phyloP scores from a whole-genome alignment of 2,797 vertebrate genomes.

The Sebastes hopkinsi region DNA sequence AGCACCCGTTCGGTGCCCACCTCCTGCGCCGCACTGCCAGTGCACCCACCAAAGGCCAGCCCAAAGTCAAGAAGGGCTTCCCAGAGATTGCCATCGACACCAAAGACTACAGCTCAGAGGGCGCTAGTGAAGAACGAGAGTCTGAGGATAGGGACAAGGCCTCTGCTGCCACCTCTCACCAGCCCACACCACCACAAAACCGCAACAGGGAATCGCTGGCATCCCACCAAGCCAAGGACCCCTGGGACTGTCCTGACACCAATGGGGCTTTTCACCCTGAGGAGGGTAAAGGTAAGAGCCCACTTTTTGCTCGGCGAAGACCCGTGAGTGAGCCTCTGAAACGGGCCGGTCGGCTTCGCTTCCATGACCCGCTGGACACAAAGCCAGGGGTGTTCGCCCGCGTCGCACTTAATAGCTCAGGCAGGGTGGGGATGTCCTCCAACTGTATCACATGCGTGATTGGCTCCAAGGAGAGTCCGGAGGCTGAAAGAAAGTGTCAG shows the following conservation, averaged over 20 bases:
- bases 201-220: constrained; percentile 53
- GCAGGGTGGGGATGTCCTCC: constrained; percentile 89
- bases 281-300: constrained; percentile 93
- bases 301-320: constrained; percentile 57
- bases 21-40: constrained; percentile 95
- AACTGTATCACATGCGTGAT: constrained; percentile 94
- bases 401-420: constrained; percentile 86
- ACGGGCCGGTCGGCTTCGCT: constrained; percentile 78
- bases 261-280: constrained; percentile 81
- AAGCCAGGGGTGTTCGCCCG: constrained; percentile 85
- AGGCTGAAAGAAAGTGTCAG: constrained; percentile 80
- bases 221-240: constrained; percentile 58
- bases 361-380: constrained; percentile 74
- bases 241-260: constrained; percentile 78
- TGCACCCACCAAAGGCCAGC: constrained; percentile 94
- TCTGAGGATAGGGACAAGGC: constrained; percentile 77
- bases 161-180: constrained; percentile 61
- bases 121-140: constrained; percentile 85
- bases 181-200: constrained; percentile 58
- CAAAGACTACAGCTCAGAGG: constrained; percentile 89
- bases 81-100: constrained; percentile 89
- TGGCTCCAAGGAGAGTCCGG: constrained; percentile 87
- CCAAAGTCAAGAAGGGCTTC: constrained; percentile 90
- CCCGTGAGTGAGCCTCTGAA: constrained; percentile 86
- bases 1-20: constrained; percentile 94